phyloP scores from a whole-genome alignment of 2,888 invertebrate species.

The Parnassius mnemosyne region DNA sequence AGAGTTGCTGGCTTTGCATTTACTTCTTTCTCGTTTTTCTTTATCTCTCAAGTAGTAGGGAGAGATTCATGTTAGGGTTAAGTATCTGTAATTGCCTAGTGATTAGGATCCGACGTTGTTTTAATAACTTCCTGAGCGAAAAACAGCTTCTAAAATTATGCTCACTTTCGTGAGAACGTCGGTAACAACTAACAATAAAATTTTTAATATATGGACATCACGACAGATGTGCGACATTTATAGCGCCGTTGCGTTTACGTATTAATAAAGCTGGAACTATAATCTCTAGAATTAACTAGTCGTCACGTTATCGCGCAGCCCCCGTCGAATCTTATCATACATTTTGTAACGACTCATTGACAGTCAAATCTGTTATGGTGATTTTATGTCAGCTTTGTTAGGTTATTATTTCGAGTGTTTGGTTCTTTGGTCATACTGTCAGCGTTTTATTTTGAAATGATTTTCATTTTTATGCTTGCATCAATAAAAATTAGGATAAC shows the following conservation, averaged over 20 bases:
- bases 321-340: conserved; percentile 26
- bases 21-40: too few relatives aligned
- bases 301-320: conserved; percentile 49
- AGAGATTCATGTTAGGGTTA: too few relatives aligned
- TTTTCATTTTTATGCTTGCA: background rate
- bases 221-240: conserved; percentile 19
- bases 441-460: background rate
- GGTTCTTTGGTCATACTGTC: conserved; percentile 9
- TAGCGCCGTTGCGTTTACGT: conserved; percentile 8
- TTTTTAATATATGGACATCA: conserved; percentile 4
- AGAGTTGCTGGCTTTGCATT: too few relatives aligned
- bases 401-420: conserved; percentile 22
- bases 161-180: too few relatives aligned
- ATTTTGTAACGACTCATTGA: conserved; percentile 16
- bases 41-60: too few relatives aligned
- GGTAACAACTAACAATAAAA: conserved; percentile 1
- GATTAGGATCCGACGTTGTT: too few relatives aligned
- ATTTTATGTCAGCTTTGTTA: conserved; percentile 19
- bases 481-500: too few relatives aligned
- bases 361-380: conserved; percentile 20
- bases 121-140: too few relatives aligned
- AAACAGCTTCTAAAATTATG: too few relatives aligned
- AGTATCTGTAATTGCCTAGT: too few relatives aligned
- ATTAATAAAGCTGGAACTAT: conserved; percentile 34
- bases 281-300: conserved; percentile 48